Evolutionary conservation across 2,113 vertebrate genomes (phyloP).

Genomic region (Gasterosteus aculeatus): DNA sequence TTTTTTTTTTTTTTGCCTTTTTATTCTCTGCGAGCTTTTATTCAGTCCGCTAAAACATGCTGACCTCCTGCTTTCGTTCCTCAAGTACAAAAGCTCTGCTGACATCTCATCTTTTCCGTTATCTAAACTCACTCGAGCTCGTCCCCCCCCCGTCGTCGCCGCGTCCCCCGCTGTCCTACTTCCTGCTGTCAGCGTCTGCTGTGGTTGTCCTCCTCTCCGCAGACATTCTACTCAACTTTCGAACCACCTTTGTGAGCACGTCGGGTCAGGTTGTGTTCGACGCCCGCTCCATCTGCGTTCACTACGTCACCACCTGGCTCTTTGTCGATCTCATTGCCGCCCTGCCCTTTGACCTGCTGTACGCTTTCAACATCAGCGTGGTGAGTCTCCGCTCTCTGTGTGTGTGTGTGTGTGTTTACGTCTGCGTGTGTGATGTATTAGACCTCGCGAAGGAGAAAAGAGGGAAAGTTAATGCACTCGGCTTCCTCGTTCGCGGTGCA

Average conservation of each 20-base stretch:
- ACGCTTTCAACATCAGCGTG: slow-evolving; percentile 87
- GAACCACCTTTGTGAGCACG: slow-evolving; percentile 86
- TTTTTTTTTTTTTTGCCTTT: neutral
- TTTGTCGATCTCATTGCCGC: slow-evolving; percentile 87
- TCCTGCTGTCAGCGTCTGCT: slow-evolving; percentile 14
- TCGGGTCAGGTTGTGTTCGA: slow-evolving; percentile 87
- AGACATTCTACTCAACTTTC: slow-evolving; percentile 86
- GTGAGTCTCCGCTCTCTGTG: slow-evolving; percentile 65
- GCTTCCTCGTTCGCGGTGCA: slow-evolving; percentile 15
- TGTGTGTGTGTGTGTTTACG: slow-evolving; percentile 7
- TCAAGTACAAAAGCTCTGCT: neutral
- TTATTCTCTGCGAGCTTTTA: neutral
- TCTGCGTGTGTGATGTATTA: neutral
- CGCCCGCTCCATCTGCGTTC: slow-evolving; percentile 85
- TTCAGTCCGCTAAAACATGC: neutral
- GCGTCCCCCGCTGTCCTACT: neutral
- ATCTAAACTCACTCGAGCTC: too few relatives aligned
- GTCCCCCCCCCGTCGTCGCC: too few relatives aligned
- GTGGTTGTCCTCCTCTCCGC: slow-evolving; percentile 31
- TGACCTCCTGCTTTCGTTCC: neutral
- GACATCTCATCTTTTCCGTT: neutral
- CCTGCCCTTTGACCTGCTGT: slow-evolving; percentile 86
- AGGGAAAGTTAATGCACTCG: neutral
- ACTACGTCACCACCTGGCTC: slow-evolving; percentile 88
- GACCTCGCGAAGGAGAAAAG: neutral